Percentiles rank a stretch among this genome's conserved stretches.
These are phyloP conservation scores for Galeopterus variegatus DNA, from an alignment of 2,113 vertebrate species.

Conservation along the genomic window DNA sequence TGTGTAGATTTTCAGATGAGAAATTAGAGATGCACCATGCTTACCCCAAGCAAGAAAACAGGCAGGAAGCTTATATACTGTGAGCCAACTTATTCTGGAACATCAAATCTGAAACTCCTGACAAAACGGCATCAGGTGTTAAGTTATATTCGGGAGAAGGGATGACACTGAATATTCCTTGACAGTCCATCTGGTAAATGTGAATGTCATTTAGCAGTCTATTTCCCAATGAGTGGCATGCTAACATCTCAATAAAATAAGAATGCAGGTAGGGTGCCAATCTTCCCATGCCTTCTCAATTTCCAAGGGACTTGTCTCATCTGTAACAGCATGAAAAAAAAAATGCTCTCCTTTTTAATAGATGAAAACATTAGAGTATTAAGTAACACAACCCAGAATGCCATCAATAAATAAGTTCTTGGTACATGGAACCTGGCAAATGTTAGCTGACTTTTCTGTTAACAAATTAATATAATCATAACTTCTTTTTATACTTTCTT, in stretches of 20 bases:
- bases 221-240: constrained; percentile 84
- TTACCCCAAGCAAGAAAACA: constrained; percentile 34
- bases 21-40: constrained; percentile 37
- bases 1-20: constrained; percentile 57
- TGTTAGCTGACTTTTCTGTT: background rate
- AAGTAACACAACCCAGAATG: background rate
- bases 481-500: background rate
- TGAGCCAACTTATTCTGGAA: constrained; percentile 69
- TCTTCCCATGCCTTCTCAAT: constrained; percentile 84
- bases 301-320: constrained; percentile 82
- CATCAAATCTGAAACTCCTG: constrained; percentile 74
- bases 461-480: background rate
- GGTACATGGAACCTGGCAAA: background rate
- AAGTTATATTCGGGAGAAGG: constrained; percentile 80
- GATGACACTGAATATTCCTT: constrained; percentile 81
- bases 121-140: constrained; percentile 79
- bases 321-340: constrained; percentile 70
- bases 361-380: constrained; percentile 2
- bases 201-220: constrained; percentile 84
- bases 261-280: constrained; percentile 83
- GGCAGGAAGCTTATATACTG: background rate
- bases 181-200: constrained; percentile 85
- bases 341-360: constrained; percentile 14
- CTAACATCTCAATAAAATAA: constrained; percentile 88
- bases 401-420: constrained; percentile 14